Conservation (phyloP, 2,888 invertebrate genomes). For the Frankliniella fusca region DNA sequence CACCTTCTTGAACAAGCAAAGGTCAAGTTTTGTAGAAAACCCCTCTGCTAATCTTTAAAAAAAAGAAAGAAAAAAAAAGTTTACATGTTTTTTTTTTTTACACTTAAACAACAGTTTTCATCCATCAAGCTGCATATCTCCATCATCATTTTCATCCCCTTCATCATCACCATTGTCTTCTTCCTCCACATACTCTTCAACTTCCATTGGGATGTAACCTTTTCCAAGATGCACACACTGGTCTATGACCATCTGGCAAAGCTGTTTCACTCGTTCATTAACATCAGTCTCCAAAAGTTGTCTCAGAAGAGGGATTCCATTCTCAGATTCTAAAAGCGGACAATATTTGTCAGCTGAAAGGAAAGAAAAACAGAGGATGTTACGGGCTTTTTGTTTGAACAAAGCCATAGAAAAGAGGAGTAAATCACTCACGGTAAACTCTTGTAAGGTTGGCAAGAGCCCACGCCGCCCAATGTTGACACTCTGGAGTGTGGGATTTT, state of each 20-base stretch:
- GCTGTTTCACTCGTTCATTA: slow-evolving; percentile 62
- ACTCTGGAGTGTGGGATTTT: slow-evolving; percentile 81
- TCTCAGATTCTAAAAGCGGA: slow-evolving; percentile 76
- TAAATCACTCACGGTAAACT: slow-evolving; percentile 74
- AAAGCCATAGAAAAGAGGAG: slow-evolving; percentile 11
- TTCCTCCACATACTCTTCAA: slow-evolving; percentile 7
- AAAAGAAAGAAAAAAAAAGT: background rate
- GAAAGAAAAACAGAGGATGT: slow-evolving; percentile 33
- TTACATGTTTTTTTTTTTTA: background rate
- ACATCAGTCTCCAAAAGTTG: slow-evolving; percentile 59
- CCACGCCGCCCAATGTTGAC: slow-evolving; percentile 97
- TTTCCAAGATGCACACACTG: slow-evolving; percentile 52
- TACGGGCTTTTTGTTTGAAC: slow-evolving; percentile 1
- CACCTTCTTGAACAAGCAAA: background rate
- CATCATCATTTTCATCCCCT: slow-evolving; percentile 27
- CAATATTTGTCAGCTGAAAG: slow-evolving; percentile 87
- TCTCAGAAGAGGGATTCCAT: slow-evolving; percentile 70
- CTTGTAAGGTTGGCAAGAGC: slow-evolving; percentile 92
- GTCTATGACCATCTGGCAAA: slow-evolving; percentile 63
- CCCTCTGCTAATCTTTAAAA: background rate
- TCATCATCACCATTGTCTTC: background rate
- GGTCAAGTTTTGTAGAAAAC: background rate
- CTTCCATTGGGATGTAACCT: slow-evolving; percentile 11
- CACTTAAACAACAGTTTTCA: background rate
- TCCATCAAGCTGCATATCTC: slow-evolving; percentile 35